Evolutionary conservation across 2,797 vertebrate genomes (phyloP).

Genomic region (Poecilia velifera): DNA sequence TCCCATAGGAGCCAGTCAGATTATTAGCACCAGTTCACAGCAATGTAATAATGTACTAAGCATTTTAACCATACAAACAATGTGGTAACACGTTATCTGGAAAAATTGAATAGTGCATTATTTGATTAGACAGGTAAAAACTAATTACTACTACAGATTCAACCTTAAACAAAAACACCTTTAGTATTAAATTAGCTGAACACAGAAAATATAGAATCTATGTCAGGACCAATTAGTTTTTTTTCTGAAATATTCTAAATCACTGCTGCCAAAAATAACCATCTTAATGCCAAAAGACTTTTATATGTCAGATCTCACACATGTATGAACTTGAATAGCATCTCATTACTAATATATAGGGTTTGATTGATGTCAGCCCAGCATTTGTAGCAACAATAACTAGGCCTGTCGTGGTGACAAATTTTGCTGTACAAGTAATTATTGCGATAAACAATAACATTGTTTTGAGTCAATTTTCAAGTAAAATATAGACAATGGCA

Average conservation of each 20-base stretch:
- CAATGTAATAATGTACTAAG: background rate
- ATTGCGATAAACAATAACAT: too few species aligned
- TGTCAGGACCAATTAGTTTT: background rate
- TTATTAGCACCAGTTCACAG: background rate
- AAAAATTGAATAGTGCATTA: background rate
- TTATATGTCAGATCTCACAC: background rate
- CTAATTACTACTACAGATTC: background rate
- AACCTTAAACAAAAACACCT: background rate
- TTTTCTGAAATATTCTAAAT: background rate
- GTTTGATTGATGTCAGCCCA: background rate
- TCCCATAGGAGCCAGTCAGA: background rate
- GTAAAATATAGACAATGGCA: too few species aligned
- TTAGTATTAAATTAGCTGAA: background rate
- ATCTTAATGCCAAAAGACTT: background rate
- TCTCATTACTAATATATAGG: background rate
- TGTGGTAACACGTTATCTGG: background rate
- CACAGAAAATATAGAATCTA: background rate
- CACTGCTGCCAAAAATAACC: background rate
- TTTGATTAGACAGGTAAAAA: background rate
- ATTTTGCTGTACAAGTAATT: too few species aligned
- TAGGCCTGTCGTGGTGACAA: too few species aligned
- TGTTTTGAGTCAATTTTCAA: too few species aligned
- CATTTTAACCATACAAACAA: background rate
- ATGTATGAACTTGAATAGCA: background rate
- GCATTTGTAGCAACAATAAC: background rate